A percentile compares a stretch with the other conserved stretches of the same genome.
These are phyloP conservation scores for Plotosus lineatus DNA, from an alignment of 2,113 vertebrate genomes.

Conservation along the genomic window DNA sequence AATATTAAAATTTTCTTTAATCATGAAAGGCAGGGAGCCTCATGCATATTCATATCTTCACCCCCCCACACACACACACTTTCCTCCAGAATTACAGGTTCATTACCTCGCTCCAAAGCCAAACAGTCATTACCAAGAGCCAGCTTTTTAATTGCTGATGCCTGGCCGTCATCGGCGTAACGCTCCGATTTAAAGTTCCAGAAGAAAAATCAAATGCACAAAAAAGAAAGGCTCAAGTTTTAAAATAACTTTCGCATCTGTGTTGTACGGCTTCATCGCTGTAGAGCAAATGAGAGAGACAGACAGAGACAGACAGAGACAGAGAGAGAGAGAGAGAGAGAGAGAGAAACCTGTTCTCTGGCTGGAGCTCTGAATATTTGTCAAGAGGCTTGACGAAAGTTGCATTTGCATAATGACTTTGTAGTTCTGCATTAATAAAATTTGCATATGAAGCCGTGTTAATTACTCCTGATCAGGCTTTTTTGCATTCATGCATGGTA, in stretches of 20 bases:
- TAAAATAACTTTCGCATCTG: slow-evolving; percentile 84
- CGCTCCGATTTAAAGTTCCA: slow-evolving; percentile 54
- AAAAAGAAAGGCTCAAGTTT: slow-evolving; percentile 70
- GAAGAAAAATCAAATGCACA: slow-evolving; percentile 46
- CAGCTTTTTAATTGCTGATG: slow-evolving; percentile 67
- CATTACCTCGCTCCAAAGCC: slow-evolving; percentile 96
- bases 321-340: slow-evolving; percentile 26
- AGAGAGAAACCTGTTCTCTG: slow-evolving; percentile 73
- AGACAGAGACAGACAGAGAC: slow-evolving; percentile 42
- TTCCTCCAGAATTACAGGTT: slow-evolving; percentile 93
- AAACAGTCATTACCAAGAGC: slow-evolving; percentile 88
- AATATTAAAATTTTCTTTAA: slow-evolving; percentile 99
- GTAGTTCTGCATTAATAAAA: slow-evolving; percentile 99
- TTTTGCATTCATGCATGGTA: slow-evolving; percentile 99
- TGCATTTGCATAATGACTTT: slow-evolving; percentile 99
- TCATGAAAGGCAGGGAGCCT: slow-evolving; percentile 99
- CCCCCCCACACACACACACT: slow-evolving; percentile 78
- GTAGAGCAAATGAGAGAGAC: slow-evolving; percentile 26
- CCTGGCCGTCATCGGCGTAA: slow-evolving; percentile 64
- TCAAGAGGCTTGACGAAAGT: slow-evolving; percentile 99
- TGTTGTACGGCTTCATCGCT: slow-evolving; percentile 73
- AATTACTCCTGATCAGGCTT: slow-evolving; percentile 99
- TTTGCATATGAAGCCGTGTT: slow-evolving; percentile 99
- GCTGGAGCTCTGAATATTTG: slow-evolving; percentile 98
- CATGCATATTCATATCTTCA: slow-evolving; percentile 98